Conservation (phyloP, 2,888 invertebrate genomes). For the Chouioia cunea region DNA sequence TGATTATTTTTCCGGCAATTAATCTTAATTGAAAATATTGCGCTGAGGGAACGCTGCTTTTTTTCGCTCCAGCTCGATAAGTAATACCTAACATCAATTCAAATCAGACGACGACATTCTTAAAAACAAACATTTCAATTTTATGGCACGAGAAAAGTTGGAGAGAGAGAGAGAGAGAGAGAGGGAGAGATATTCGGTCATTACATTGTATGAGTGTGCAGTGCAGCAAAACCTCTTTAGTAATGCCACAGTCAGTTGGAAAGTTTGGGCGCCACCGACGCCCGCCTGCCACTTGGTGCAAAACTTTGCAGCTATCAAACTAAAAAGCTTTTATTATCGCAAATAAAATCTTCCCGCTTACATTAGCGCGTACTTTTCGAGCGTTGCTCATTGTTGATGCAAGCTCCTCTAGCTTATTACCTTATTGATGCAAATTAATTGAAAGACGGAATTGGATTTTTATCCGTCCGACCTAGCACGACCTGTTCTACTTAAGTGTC, state of each 20-base stretch:
- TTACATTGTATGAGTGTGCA: constrained; percentile 31
- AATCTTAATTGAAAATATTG: no score
- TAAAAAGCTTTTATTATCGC: constrained; percentile 42
- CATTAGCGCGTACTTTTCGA: constrained; percentile 5
- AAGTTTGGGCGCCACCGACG: constrained; percentile 20
- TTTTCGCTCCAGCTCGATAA: no score
- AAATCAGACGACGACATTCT: background rate
- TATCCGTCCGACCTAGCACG: background rate
- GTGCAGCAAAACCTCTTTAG: constrained; percentile 22
- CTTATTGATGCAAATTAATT: background rate
- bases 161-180: no score
- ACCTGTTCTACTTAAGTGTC: no score
- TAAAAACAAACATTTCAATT: constrained; percentile 13
- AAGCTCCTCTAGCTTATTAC: no score
- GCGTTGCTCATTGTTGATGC: background rate
- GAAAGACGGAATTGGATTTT: background rate
- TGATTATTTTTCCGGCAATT: no score
- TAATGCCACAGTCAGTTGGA: constrained; percentile 11
- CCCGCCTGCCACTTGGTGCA: background rate
- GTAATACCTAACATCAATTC: no score
- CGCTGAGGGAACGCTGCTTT: no score
- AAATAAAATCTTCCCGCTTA: constrained; percentile 31
- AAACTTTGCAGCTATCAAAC: constrained; percentile 39
- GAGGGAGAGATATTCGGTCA: constrained; percentile 27
- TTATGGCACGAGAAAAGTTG: constrained; percentile 24